Conservation (phyloP, 92 coral and sea anemone genomes). For the Palythoa heliodiscus region DNA sequence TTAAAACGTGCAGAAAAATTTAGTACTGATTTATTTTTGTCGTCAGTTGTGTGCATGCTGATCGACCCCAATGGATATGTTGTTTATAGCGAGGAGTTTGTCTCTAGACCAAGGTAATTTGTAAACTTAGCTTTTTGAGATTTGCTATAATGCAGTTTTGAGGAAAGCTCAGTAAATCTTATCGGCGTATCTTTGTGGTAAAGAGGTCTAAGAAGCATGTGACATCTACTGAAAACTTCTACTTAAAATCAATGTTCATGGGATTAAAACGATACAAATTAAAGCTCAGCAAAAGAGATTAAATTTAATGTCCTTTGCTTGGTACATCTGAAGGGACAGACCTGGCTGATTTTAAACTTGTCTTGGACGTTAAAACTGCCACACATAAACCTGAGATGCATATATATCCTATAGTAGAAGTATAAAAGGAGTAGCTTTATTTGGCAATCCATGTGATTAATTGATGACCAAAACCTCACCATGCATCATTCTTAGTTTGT, state of each 20-base stretch:
- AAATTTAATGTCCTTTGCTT: no score
- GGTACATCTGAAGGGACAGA: no score
- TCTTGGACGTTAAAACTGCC: no score
- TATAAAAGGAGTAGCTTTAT: neutral
- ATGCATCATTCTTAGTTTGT: no score
- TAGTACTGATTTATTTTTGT: neutral
- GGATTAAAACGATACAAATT: no score
- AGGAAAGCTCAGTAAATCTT: neutral
- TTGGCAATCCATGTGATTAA: neutral
- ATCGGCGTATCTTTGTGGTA: no score
- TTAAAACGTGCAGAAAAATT: no score
- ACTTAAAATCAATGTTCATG: neutral
- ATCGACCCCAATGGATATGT: slow-evolving; percentile 86
- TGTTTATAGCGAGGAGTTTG: slow-evolving; percentile 77
- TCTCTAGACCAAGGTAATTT: slow-evolving; percentile 63
- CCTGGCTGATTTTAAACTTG: no score
- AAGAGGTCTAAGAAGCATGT: no score
- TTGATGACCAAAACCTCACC: no score
- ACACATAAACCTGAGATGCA: no score
- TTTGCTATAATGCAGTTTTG: neutral
- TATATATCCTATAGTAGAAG: neutral
- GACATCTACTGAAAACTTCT: neutral
- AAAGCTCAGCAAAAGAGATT: no score
- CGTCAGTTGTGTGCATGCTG: slow-evolving; percentile 76
- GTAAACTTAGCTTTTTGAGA: neutral